Evolutionary conservation across 2,113 vertebrate species (phyloP), one percentile per base, ranked within the genome.

Genomic region (Anarhynchus alexandrinus): DNA sequence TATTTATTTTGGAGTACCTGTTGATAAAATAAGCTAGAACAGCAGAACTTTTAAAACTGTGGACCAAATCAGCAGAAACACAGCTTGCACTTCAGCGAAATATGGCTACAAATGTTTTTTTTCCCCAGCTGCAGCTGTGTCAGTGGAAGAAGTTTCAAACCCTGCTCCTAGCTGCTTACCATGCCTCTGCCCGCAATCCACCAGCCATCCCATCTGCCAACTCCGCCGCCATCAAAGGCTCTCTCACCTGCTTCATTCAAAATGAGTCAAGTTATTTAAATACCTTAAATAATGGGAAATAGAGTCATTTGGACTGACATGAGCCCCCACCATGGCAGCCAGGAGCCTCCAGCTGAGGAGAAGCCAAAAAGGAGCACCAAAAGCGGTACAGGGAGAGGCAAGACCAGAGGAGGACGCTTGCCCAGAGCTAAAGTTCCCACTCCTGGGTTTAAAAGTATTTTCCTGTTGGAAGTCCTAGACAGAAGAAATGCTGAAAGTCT

Each of bases 1-100:
- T 94, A 88, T 93, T 97, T 94, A 97, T 96, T 90, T 73, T 70
- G 36, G 40, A 76, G 71, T 67, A 72, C 38, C 55, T 73, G 43
- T 9, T 51, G 36, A 57, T 61, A 93, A 81, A 76, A 45, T 34
- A 43, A 84, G 19, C 14, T 26, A 64, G 54, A 70, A 86, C 73
- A 91, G 15, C 5, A 52, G 47, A 70, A 86, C 82, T 88, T 92
- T 57, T 64, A 80, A 73, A 90, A 59, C n/a, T 47, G 30, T 32
- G 32, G 55, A 21, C 42, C 18, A 83, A 88, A 82, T 64, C 40
- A 91, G 54, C 76, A 82, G 62, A 83, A 94, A 93, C 36, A 54
- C 32, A 69, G 43, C 45, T 86, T 81, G 27, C 22, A 51, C 11
- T 69, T 83, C 25, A 38, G 38, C 15, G 14, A 86, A 89, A 72